Evolutionary conservation across 2,113 vertebrate genomes (phyloP).

Genomic region (Poeciliopsis occidentalis): DNA sequence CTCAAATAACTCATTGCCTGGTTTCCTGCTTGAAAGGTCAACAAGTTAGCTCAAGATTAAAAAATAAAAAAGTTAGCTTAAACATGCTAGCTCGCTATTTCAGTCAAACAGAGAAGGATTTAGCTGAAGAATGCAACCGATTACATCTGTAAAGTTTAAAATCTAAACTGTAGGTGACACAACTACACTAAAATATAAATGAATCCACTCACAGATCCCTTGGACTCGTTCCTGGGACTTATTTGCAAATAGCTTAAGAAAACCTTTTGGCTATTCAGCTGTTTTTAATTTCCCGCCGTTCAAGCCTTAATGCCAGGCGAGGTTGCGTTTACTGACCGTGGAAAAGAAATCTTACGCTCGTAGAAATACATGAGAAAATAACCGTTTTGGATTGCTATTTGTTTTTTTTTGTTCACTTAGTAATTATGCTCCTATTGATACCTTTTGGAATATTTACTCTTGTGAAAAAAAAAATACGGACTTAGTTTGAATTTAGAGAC

Average conservation of each 20-base stretch:
- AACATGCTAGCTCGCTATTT: neutral
- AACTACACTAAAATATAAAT: neutral
- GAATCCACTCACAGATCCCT: constrained; percentile 7
- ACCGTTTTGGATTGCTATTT: neutral
- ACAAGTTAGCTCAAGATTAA: neutral
- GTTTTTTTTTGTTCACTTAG: neutral
- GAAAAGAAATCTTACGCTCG: neutral
- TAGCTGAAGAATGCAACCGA: no score
- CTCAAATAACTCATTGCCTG: constrained; percentile 85
- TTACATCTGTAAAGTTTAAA: neutral
- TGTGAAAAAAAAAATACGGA: no score
- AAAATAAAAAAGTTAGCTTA: no score
- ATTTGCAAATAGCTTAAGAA: neutral
- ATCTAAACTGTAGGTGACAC: neutral
- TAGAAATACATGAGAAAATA: neutral
- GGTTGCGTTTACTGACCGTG: constrained; percentile 16
- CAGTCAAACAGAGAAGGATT: neutral
- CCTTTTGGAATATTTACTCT: no score
- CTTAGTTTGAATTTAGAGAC: no score
- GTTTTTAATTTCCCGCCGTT: constrained; percentile 44
- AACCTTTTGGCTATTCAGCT: neutral
- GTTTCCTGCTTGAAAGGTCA: constrained; percentile 28
- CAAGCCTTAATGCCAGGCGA: neutral
- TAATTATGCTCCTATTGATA: no score
- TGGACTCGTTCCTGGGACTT: no score